phyloP scores from a whole-genome alignment of 2,113 vertebrate genomes.

The Pelmatolapia mariae region DNA sequence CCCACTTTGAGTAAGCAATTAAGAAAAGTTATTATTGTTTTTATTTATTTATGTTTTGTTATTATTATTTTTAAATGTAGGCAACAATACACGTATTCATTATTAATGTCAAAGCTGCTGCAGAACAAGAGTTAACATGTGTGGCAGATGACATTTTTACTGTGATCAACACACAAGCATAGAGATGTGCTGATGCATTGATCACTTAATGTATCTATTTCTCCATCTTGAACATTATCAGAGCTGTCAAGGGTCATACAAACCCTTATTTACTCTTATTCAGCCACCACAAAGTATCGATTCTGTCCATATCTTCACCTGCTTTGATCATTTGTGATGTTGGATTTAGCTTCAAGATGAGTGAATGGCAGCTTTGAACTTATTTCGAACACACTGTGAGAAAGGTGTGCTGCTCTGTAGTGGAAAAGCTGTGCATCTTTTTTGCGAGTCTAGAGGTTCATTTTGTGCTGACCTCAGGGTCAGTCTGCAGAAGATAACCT shows the following conservation, averaged over 20 bases:
- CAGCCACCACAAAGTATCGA: neutral
- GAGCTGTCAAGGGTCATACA: neutral
- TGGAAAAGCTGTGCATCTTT: constrained; percentile 6
- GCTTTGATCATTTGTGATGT: neutral
- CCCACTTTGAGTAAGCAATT: neutral
- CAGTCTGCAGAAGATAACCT: neutral
- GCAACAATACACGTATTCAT: neutral
- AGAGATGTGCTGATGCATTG: neutral
- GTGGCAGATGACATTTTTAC: neutral
- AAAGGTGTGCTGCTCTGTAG: neutral
- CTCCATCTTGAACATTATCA: neutral
- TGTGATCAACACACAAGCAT: neutral
- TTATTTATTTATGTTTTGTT: neutral
- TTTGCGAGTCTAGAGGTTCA: constrained; percentile 24
- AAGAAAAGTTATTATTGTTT: neutral
- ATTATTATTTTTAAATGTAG: neutral
- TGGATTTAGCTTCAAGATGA: neutral
- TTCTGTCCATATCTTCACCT: neutral
- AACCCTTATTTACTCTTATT: neutral
- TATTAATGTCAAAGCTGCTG: neutral
- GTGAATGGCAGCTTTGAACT: constrained; percentile 2
- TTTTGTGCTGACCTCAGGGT: constrained; percentile 29
- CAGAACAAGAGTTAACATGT: neutral
- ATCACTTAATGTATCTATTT: neutral
- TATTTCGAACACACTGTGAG: neutral